These are phyloP conservation scores for Drosophila neutralis DNA, from an alignment of 2,888 invertebrate genomes.

Conservation along the genomic window DNA sequence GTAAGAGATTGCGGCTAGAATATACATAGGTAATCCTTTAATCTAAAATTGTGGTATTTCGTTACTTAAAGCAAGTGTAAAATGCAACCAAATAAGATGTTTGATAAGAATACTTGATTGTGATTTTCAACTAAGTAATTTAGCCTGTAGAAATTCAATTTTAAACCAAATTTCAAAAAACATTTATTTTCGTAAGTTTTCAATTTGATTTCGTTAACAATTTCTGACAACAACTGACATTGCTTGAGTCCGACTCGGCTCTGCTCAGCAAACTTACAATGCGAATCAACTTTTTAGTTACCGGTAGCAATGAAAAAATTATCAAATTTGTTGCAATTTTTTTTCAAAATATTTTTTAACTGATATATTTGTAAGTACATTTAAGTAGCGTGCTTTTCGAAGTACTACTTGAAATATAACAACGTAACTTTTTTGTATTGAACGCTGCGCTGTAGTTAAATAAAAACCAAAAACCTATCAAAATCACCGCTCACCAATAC, in stretches of 20 bases:
- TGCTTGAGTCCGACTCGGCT: not conserved
- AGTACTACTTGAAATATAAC: slow-evolving; percentile 3
- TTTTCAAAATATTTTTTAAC: not conserved
- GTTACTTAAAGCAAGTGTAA: slow-evolving; percentile 26
- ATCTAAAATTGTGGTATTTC: slow-evolving; percentile 10
- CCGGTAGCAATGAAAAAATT: not conserved
- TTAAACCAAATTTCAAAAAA: not conserved
- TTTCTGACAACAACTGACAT: not conserved
- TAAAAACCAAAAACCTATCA: slow-evolving; percentile 8
- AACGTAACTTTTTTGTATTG: slow-evolving; percentile 15
- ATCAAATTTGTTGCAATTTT: not conserved
- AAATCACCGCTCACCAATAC: slow-evolving; percentile 22
- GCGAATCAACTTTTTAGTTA: not conserved
- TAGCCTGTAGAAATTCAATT: slow-evolving; percentile 5
- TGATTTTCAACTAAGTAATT: slow-evolving; percentile 9
- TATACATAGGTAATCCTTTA: slow-evolving; percentile 1
- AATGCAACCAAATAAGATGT: slow-evolving; percentile 54
- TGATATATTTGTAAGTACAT: slow-evolving; percentile 15
- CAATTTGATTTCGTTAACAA: not conserved
- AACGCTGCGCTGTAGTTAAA: slow-evolving; percentile 60
- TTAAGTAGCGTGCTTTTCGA: slow-evolving; percentile 17
- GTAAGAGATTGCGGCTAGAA: slow-evolving; percentile 3
- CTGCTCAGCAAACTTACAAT: not conserved
- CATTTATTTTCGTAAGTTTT: slow-evolving; percentile 3
- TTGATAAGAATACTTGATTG: slow-evolving; percentile 23